Evolutionary conservation across 2,888 invertebrate genomes (phyloP).

Genomic region (Calliphora vomitoria): DNA sequence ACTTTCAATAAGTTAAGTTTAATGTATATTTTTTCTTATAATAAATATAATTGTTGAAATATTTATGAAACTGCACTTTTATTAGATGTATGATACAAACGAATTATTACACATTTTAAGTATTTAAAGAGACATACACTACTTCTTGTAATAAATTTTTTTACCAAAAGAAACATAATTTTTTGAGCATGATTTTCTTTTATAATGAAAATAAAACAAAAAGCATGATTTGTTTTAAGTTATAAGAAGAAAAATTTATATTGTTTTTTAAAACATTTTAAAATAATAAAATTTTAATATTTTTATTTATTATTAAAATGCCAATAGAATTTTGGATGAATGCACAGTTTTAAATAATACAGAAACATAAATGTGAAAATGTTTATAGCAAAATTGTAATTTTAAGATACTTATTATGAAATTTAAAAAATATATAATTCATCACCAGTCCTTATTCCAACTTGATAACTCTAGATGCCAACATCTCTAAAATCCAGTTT

Average conservation of each 20-base stretch:
- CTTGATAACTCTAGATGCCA: too few species aligned
- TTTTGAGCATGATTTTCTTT: slow-evolving; percentile 52
- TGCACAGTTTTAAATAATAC: neutral
- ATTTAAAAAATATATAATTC: too few species aligned
- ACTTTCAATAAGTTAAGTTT: slow-evolving; percentile 52
- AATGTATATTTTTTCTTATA: slow-evolving; percentile 55
- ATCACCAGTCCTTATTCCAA: too few species aligned
- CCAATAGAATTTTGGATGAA: neutral
- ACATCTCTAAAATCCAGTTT: too few species aligned
- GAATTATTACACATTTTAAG: slow-evolving; percentile 5
- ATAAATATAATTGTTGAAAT: slow-evolving; percentile 47
- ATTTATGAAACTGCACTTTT: slow-evolving; percentile 51
- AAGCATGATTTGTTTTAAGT: slow-evolving; percentile 60
- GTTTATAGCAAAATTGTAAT: too few species aligned
- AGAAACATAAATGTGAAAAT: too few species aligned
- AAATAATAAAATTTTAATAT: too few species aligned
- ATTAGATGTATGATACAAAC: slow-evolving; percentile 50
- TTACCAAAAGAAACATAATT: neutral
- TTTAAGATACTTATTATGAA: too few species aligned
- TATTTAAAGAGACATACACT: neutral
- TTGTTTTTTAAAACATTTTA: neutral
- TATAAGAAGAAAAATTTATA: neutral
- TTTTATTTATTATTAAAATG: neutral
- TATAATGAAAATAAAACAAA: slow-evolving; percentile 46
- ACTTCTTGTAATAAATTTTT: slow-evolving; percentile 26